These are phyloP conservation scores for Drosophila rufa DNA, from an alignment of 1,140 invertebrate genomes.

Conservation along the genomic window DNA sequence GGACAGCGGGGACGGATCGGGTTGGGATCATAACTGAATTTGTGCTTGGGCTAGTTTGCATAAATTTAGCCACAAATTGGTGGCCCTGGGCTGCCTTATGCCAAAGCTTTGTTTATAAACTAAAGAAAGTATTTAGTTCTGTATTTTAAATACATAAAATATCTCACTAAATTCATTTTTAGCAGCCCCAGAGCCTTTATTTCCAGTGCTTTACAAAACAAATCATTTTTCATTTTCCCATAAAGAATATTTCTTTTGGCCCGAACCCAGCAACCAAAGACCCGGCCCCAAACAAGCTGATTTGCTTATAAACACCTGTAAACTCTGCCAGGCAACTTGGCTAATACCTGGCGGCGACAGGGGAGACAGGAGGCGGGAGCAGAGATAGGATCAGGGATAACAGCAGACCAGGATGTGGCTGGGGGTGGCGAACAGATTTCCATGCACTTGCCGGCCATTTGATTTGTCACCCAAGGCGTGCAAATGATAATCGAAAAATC, in stretches of 20 bases:
- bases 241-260: neutral
- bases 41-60: neutral
- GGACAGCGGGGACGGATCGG: conserved; percentile 14
- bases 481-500: conserved; percentile 84
- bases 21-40: conserved; percentile 33
- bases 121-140: neutral
- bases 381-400: neutral
- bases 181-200: neutral
- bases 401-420: neutral
- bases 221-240: neutral
- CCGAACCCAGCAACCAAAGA: neutral
- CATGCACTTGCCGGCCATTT: conserved; percentile 76
- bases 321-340: conserved; percentile 45
- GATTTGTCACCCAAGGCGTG: conserved; percentile 82
- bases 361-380: no score
- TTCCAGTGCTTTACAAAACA: neutral
- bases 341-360: conserved; percentile 10
- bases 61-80: conserved; percentile 1
- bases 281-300: conserved; percentile 7
- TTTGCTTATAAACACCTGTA: conserved; percentile 70
- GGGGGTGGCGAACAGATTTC: conserved; percentile 48
- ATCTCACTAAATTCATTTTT: neutral
- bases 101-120: neutral
- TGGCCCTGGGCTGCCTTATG: neutral
- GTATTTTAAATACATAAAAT: neutral